Base-by-base conservation (phyloP, 2,888 invertebrate genomes). In the Julus scandinavius region DNA sequence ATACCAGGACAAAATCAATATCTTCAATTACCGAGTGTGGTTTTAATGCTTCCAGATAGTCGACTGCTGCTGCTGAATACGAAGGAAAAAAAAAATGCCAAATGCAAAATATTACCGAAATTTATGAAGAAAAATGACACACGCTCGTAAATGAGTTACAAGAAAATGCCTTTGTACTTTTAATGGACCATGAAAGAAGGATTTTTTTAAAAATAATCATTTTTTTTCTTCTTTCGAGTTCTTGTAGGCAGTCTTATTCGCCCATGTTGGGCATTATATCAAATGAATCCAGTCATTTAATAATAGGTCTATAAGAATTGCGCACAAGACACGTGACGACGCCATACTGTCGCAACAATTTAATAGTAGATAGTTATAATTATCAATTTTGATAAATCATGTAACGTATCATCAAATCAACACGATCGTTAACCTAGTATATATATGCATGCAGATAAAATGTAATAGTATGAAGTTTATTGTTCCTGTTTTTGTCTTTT, bases 21-120 rank as follows among this genome's bases (percentile, higher is more conserved):
- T 72, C 72, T 72, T 72, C 72, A 72, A 72, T 72, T 72, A 72
- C 72, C 29, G 29, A 72, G 72, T 72, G 72, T 72, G 72, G 72
- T n/a, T 72, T 29, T 29, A 29, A 72, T 72, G 72, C 72, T 72
- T 72, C 72, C 72, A 29, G 72, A 72, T 9, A 20, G 72, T 29
- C 72, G n/a, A 29, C 72, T 72, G 72, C 72, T 72, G 5, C 58
- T 58, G 58, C 58, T 58, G 11, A 13, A 15, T 17, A 17, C 13
- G 15, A 15, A 17, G 13, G 15, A 17, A 17, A 17, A 58, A 58
- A 58, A 58, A 58, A 29, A 7, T 72, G 72, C 72, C 72, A 72
- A 72, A 72, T 72, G 72, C 72, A 72, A 72, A 72, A 29, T 72
- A 72, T 72, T 72, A 29, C n/a, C 72, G 72, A 72, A 72, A 72